These are phyloP conservation scores for Liolophura sinensis DNA, from an alignment of 1,140 invertebrate species.

Conservation along the genomic window DNA sequence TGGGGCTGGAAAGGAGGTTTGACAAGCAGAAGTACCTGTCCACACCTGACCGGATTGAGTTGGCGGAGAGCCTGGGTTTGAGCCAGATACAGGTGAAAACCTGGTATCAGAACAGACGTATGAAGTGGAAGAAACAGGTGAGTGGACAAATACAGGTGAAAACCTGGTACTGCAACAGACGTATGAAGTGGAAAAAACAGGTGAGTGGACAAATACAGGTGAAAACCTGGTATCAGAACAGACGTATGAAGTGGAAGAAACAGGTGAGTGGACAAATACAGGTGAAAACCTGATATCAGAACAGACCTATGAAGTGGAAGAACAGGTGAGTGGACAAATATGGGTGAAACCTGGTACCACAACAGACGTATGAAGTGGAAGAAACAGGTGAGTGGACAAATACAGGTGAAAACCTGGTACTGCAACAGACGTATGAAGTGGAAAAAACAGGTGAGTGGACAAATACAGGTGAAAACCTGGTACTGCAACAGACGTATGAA, in stretches of 20 bases:
- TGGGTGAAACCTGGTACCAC: background rate
- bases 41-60: conserved; percentile 92
- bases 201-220: background rate
- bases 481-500: background rate
- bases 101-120: conserved; percentile 58
- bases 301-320: background rate
- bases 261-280: background rate
- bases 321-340: conserved; percentile 14
- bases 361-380: conserved; percentile 50
- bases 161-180: background rate
- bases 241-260: background rate
- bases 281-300: background rate
- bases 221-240: background rate
- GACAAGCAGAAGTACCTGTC: conserved; percentile 95
- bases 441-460: conserved; percentile 53
- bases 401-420: conserved; percentile 74
- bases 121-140: conserved; percentile 61
- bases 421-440: conserved; percentile 59
- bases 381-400: conserved; percentile 90
- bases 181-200: background rate
- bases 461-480: background rate
- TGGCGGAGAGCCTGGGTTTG: conserved; percentile 87
- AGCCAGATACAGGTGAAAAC: conserved; percentile 89
- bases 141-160: background rate
- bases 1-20: conserved; percentile 82